These are phyloP conservation scores for Tringa solitaria DNA, from an alignment of 2,113 vertebrate genomes.

Conservation along the genomic window DNA sequence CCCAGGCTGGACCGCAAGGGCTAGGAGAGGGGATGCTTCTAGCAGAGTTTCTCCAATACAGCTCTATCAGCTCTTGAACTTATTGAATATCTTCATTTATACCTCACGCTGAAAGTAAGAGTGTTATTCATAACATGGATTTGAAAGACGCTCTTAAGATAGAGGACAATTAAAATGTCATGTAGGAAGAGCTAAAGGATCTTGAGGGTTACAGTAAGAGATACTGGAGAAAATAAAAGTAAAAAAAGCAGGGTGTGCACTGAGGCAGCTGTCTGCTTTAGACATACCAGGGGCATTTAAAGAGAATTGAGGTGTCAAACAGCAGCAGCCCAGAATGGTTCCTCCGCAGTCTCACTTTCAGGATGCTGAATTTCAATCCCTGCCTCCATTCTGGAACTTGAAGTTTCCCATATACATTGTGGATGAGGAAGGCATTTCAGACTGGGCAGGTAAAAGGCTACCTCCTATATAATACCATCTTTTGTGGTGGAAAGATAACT, in stretches of 20 bases:
- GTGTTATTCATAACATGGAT: not conserved
- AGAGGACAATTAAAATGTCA: not conserved
- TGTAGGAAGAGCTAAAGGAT: not conserved
- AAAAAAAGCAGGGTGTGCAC: not conserved
- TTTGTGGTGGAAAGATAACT: not conserved
- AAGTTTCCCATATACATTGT: not conserved
- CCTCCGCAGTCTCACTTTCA: not conserved
- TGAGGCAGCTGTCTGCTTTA: not conserved
- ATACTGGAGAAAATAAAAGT: not conserved
- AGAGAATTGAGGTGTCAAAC: not conserved
- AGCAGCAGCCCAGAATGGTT: not conserved
- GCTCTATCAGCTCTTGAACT: not conserved
- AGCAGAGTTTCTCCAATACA: not conserved
- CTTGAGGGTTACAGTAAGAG: not conserved
- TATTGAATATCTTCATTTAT: not conserved
- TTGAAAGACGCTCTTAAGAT: not conserved
- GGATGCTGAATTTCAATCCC: not conserved
- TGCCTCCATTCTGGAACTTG: not conserved
- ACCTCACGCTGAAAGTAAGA: not conserved
- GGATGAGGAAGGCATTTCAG: not conserved
- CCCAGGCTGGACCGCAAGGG: not conserved
- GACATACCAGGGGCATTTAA: not conserved
- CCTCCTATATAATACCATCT: not conserved
- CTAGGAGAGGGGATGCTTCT: not conserved
- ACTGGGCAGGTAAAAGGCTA: not conserved